Conservation (phyloP, 53 echinoderm and acorn worm species). For the Glandiceps talaboti region DNA sequence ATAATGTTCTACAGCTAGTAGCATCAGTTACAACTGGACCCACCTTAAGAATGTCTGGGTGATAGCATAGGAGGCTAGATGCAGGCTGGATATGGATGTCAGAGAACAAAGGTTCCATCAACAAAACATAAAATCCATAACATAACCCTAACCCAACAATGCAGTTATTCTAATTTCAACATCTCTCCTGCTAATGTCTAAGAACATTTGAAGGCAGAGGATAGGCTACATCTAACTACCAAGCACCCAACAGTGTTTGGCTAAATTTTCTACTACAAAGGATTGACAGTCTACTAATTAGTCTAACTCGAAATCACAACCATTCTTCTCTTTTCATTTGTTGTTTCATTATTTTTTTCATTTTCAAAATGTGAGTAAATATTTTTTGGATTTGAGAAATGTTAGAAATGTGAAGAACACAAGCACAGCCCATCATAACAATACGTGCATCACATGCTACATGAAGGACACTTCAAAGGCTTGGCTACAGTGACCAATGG, state of each 20-base stretch:
- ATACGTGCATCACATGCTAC: background rate
- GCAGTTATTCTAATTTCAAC: too few species aligned
- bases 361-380: too few species aligned
- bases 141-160: background rate
- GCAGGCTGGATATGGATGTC: background rate
- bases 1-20: background rate
- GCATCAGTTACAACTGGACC: constrained; percentile 1
- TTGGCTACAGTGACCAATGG: background rate
- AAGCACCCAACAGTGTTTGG: too few species aligned
- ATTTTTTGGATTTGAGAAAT: background rate
- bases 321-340: too few species aligned
- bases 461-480: background rate
- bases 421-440: background rate
- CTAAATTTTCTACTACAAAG: too few species aligned
- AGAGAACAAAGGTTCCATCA: background rate
- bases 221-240: too few species aligned
- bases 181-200: too few species aligned
- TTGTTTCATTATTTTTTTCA: too few species aligned
- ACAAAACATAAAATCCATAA: background rate
- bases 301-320: too few species aligned
- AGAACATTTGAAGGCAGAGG: too few species aligned
- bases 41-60: background rate
- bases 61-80: background rate
- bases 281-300: too few species aligned
- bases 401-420: background rate